phyloP scores from a whole-genome alignment of 30 jellyfish, hydroid and myxozoan genomes.

The Cassiopea andromeda region DNA sequence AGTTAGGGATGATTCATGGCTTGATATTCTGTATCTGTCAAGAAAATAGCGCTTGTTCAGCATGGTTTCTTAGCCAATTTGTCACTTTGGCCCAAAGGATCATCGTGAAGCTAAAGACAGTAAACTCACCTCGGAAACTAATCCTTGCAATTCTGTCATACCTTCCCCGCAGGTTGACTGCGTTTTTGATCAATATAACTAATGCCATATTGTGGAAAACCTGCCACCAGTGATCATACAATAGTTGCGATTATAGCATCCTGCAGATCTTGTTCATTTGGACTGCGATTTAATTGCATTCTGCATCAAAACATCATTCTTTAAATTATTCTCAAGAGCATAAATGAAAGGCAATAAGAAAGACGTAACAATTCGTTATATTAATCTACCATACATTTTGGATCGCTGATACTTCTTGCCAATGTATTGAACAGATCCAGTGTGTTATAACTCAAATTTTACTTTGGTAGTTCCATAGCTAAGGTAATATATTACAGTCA shows the following conservation, averaged over 20 bases:
- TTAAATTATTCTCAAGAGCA: not conserved
- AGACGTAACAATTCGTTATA: not conserved
- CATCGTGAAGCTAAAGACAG: not conserved
- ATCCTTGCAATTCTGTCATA: conserved; percentile 89
- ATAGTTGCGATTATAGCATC: not conserved
- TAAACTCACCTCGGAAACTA: conserved; percentile 83
- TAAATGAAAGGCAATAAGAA: too few relatives aligned
- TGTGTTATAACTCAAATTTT: too few relatives aligned
- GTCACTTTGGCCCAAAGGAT: too few relatives aligned
- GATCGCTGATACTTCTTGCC: too few relatives aligned
- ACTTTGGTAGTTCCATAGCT: too few relatives aligned
- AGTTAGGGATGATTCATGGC: too few relatives aligned
- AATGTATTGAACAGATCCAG: too few relatives aligned
- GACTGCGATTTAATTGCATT: not conserved
- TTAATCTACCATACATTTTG: too few relatives aligned
- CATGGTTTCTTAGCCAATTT: too few relatives aligned
- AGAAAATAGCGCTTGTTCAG: too few relatives aligned
- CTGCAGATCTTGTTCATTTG: not conserved
- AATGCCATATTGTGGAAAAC: conserved; percentile 58
- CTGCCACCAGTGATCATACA: not conserved
- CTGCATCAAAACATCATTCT: not conserved
- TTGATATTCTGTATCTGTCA: too few relatives aligned
- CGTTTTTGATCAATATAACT: conserved; percentile 69
- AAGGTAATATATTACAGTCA: too few relatives aligned
- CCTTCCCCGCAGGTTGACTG: conserved; percentile 89